Conservation (phyloP, 2,797 vertebrate species). For the Parambassis ranga region DNA sequence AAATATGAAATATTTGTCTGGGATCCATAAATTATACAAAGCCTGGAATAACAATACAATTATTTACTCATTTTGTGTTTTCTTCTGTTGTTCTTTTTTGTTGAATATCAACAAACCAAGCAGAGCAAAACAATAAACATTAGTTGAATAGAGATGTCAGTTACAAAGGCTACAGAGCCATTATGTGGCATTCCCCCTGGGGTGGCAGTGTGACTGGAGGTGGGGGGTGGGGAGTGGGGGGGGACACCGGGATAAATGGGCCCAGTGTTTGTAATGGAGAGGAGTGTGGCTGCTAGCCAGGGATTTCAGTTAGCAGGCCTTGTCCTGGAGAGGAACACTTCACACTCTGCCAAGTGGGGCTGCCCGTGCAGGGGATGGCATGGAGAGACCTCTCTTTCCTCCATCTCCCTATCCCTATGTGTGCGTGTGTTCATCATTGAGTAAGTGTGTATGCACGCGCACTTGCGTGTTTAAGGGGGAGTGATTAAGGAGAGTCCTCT, state of each 20-base stretch:
- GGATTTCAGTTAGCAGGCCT: slow-evolving; percentile 78
- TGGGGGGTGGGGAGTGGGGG: slow-evolving; percentile 17
- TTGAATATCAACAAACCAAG: slow-evolving; percentile 62
- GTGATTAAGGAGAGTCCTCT: slow-evolving; percentile 68
- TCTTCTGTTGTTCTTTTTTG: slow-evolving; percentile 30
- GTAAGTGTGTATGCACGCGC: slow-evolving; percentile 35
- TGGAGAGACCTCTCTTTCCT: slow-evolving; percentile 59
- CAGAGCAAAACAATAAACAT: slow-evolving; percentile 67
- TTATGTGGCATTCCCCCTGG: slow-evolving; percentile 64
- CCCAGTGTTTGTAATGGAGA: slow-evolving; percentile 80
- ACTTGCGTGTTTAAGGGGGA: slow-evolving; percentile 39
- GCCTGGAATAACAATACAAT: slow-evolving; percentile 42
- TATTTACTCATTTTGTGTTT: slow-evolving; percentile 39
- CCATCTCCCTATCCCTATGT: slow-evolving; percentile 43
- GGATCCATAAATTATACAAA: slow-evolving; percentile 49
- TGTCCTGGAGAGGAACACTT: slow-evolving; percentile 77
- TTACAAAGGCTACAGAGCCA: slow-evolving; percentile 67
- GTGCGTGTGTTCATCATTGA: slow-evolving; percentile 8
- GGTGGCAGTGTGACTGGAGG: slow-evolving; percentile 64
- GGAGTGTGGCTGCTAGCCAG: slow-evolving; percentile 74
- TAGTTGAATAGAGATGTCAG: slow-evolving; percentile 72
- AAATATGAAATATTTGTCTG: slow-evolving; percentile 59
- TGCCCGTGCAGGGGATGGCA: slow-evolving; percentile 68
- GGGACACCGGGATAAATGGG: slow-evolving; percentile 69
- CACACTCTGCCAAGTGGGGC: slow-evolving; percentile 77